Percentiles rank a stretch among this genome's conserved stretches.
Evolutionary conservation across 1,140 invertebrate species (phyloP).

Genomic region (Rhopalosiphum padi): DNA sequence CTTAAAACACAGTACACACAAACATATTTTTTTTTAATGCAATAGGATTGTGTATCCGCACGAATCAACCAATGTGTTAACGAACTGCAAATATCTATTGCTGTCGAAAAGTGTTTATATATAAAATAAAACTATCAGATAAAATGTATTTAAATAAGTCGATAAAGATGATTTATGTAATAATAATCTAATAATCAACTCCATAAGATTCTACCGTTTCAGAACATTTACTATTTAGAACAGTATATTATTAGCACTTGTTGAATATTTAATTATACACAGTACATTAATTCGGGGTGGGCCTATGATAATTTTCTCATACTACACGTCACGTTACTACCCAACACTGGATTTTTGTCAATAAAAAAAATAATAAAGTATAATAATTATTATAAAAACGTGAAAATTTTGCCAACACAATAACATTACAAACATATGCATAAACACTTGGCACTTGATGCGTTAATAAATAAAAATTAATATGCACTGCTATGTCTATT

Average conservation of each 20-base stretch:
- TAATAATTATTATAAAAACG: too few species aligned
- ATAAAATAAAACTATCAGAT: too few species aligned
- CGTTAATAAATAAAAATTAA: too few species aligned
- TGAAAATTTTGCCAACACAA: too few species aligned
- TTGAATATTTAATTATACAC: not conserved
- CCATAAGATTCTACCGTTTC: not conserved
- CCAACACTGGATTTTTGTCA: not conserved
- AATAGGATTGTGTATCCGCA: not conserved
- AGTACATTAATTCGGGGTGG: not conserved
- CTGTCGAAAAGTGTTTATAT: too few species aligned
- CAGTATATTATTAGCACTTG: not conserved
- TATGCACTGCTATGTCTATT: too few species aligned
- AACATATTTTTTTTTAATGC: not conserved
- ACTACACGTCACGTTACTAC: not conserved
- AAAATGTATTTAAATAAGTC: too few species aligned
- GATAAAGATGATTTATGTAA: not conserved
- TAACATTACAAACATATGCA: too few species aligned
- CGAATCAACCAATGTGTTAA: not conserved
- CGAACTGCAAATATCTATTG: not conserved
- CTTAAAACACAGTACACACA: not conserved
- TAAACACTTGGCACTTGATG: too few species aligned
- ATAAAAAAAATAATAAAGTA: not conserved
- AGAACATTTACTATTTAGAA: not conserved
- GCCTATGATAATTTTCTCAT: not conserved
- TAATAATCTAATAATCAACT: not conserved